These are phyloP conservation scores for Enteromius viviparus DNA, from an alignment of 2,797 vertebrate species.

Conservation along the genomic window DNA sequence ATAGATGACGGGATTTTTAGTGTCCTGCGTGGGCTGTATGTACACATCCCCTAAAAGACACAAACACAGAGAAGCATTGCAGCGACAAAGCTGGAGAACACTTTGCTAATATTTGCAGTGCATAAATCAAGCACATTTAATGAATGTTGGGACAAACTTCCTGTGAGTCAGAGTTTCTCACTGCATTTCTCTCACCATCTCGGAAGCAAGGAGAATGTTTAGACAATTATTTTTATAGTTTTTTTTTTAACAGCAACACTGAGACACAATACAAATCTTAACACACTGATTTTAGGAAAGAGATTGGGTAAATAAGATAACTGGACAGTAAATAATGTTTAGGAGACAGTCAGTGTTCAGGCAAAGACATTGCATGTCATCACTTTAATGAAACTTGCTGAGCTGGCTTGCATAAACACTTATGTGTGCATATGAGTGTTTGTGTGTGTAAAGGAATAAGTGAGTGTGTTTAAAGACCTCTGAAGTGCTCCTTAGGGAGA, in stretches of 20 bases:
- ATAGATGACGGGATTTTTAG: conserved; percentile 96
- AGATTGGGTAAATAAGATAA: background rate
- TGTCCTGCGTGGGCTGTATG: conserved; percentile 96
- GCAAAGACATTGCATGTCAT: conserved; percentile 12
- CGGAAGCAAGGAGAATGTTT: background rate
- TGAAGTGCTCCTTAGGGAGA: conserved; percentile 17
- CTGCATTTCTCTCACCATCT: conserved; percentile 5
- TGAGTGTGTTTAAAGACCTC: conserved; percentile 9
- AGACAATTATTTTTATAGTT: too few relatives aligned
- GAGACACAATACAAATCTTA: background rate
- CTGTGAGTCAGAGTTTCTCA: conserved; percentile 30
- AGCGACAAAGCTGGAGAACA: conserved; percentile 50
- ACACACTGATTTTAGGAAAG: background rate
- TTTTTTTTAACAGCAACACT: background rate
- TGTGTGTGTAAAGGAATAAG: conserved; percentile 22
- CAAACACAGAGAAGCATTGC: conserved; percentile 49
- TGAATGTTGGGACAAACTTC: conserved; percentile 23
- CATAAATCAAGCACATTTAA: conserved; percentile 30
- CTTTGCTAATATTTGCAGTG: conserved; percentile 36
- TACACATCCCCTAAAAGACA: conserved; percentile 90
- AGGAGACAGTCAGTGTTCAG: background rate
- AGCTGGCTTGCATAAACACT: conserved; percentile 34
- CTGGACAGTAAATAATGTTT: background rate
- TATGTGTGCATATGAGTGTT: conserved; percentile 29
- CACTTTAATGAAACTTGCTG: background rate